Base-by-base conservation (phyloP, 2,113 vertebrate species). In the Tragelaphus strepsiceros region DNA sequence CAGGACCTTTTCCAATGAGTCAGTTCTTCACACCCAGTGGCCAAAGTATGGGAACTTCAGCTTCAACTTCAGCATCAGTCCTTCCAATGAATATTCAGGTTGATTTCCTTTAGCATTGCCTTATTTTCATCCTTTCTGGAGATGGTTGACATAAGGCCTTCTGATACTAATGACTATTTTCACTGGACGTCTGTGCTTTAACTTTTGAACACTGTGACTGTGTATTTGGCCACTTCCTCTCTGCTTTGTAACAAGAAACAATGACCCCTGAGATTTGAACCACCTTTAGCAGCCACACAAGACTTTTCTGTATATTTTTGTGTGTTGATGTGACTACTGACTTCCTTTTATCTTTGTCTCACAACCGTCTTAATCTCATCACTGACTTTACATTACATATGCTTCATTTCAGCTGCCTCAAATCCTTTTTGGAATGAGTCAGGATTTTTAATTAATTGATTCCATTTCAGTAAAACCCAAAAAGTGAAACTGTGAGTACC, bases 371-470 rank as follows among this genome's bases (percentile, higher is more conserved):
- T 22, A 30, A 26, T 78, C 74, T 80, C 35, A 49, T 32, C 61
- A 12, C 85, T 56, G 62, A 62, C 35, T 61, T 80, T 26, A 43
- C 64, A 32, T 61, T 8, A 32, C 21, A 28, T 11, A 7, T 3
- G 2, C 26, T 61, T 84, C 74, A 26, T 46, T 67, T 21, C 51
- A 62, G 43, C 58, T 12, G 77, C 87, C 53, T 62, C 7, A 1
- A 67, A 46, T 49, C 13, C 39, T 88, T n/a, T 90, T 39, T 67
- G 59, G 86, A 59, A 83, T 54, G 93, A 96, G 59, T 94, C 91
- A 43, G 88, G 51, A 17, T 94, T 87, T 91, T 89, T 62, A 81
- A 93, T 96, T 77, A 83, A 96, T 80, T 80, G 95, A 77, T 62
- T 92, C 67, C 71, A 82, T 82, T 94, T 89, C 64, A 88, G 80